A percentile compares a stretch with the other conserved stretches of the same genome.
These are phyloP conservation scores for Pogonognathellus flavescens DNA, from an alignment of 1,140 invertebrate genomes.

Conservation along the genomic window DNA sequence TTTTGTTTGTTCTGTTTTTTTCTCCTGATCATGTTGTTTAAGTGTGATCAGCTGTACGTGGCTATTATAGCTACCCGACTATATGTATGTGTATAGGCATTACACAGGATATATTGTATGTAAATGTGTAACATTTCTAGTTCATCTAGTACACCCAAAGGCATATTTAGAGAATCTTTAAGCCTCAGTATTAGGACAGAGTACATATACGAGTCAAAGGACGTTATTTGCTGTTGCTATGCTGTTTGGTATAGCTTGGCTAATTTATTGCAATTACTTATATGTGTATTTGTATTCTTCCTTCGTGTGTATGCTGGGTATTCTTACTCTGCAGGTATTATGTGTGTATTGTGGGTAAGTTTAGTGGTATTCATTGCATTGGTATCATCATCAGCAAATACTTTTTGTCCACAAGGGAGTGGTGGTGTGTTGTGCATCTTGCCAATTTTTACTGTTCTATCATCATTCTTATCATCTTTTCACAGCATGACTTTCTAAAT, in stretches of 20 bases:
- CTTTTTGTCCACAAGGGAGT: background rate
- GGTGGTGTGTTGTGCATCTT: background rate
- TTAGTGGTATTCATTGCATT: too few species aligned
- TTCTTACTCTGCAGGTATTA: too few species aligned
- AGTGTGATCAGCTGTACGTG: conserved; percentile 12
- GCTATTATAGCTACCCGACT: background rate
- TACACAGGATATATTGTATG: background rate
- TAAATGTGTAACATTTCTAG: background rate
- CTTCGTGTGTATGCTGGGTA: too few species aligned
- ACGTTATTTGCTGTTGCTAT: too few species aligned
- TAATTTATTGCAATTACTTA: too few species aligned
- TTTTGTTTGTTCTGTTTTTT: conserved; percentile 18
- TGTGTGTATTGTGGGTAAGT: too few species aligned
- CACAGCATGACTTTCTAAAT: conserved; percentile 11
- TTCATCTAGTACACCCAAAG: background rate
- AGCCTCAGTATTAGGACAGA: too few species aligned
- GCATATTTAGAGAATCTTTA: too few species aligned
- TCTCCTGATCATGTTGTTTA: conserved; percentile 11
- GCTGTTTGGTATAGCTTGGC: too few species aligned
- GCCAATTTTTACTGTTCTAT: conserved; percentile 9
- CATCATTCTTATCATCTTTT: conserved; percentile 19
- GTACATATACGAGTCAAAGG: too few species aligned
- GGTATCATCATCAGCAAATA: too few species aligned
- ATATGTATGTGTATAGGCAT: background rate
- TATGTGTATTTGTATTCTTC: too few species aligned